These are phyloP conservation scores for Chaetophractus vellerosus DNA, from an alignment of 2,797 vertebrate genomes.

Conservation along the genomic window DNA sequence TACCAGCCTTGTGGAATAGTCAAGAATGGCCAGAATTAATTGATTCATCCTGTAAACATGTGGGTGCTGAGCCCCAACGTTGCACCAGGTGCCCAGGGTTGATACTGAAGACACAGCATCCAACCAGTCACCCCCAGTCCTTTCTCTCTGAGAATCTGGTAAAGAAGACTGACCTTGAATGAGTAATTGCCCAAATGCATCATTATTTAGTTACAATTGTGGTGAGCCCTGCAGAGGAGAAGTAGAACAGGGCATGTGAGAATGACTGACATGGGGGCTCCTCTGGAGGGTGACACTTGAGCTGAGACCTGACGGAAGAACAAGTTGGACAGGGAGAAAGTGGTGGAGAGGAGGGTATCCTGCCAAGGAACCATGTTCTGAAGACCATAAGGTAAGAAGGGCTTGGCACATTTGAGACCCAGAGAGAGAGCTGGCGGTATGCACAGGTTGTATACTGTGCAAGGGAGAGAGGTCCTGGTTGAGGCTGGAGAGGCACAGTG, in stretches of 20 bases:
- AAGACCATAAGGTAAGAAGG: not conserved
- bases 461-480: not conserved
- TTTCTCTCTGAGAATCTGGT: slow-evolving; percentile 21
- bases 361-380: not conserved
- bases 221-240: not conserved
- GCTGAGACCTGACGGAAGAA: slow-evolving; percentile 30
- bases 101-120: not conserved
- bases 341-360: not conserved
- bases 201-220: not conserved
- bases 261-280: not conserved
- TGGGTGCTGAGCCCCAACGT: not conserved
- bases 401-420: not conserved
- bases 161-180: not conserved
- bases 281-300: not conserved
- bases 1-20: not conserved
- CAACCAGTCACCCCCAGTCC: not conserved
- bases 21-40: not conserved
- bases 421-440: not conserved
- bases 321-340: not conserved
- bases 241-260: not conserved
- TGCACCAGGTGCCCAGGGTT: not conserved
- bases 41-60: not conserved
- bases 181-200: not conserved
- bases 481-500: not conserved
- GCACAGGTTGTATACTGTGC: not conserved